phyloP scores from a whole-genome alignment of 1,140 invertebrate species.

The Cardiocondyla obscurior region DNA sequence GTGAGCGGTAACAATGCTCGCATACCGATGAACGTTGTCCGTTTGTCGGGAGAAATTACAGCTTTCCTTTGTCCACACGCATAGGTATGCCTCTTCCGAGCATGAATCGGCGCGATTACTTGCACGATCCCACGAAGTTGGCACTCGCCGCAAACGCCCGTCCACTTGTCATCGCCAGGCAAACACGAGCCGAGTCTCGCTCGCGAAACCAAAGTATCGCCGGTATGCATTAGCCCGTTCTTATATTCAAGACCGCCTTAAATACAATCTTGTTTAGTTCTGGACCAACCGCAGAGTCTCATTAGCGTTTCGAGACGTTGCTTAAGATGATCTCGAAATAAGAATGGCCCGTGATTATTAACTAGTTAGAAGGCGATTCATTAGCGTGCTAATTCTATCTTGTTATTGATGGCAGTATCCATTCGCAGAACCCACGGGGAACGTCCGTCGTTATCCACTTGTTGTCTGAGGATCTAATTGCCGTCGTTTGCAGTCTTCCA shows the following conservation, averaged over 20 bases:
- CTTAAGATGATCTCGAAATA: too few relatives aligned
- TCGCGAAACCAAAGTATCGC: neutral
- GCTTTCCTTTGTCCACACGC: neutral
- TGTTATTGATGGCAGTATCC: neutral
- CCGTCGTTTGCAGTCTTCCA: conserved; percentile 2
- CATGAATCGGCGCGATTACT: neutral
- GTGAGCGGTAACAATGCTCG: neutral
- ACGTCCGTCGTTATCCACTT: neutral
- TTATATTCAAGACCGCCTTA: too few relatives aligned
- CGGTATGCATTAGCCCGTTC: too few relatives aligned
- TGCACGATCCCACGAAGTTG: neutral
- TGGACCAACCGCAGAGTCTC: too few relatives aligned
- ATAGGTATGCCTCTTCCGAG: neutral
- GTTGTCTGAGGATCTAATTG: conserved; percentile 2
- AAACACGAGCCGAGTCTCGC: neutral
- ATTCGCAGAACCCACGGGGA: too few relatives aligned
- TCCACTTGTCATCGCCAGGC: too few relatives aligned
- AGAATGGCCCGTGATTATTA: too few relatives aligned
- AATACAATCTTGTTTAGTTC: too few relatives aligned
- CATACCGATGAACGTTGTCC: conserved; percentile 16
- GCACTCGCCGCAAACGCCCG: neutral
- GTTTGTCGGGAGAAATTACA: neutral
- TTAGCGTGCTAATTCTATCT: conserved; percentile 34
- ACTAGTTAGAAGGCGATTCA: too few relatives aligned
- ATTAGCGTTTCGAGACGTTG: too few relatives aligned